phyloP scores from a whole-genome alignment of 2,797 vertebrate species.

The Oreonectes daqikongensis region DNA sequence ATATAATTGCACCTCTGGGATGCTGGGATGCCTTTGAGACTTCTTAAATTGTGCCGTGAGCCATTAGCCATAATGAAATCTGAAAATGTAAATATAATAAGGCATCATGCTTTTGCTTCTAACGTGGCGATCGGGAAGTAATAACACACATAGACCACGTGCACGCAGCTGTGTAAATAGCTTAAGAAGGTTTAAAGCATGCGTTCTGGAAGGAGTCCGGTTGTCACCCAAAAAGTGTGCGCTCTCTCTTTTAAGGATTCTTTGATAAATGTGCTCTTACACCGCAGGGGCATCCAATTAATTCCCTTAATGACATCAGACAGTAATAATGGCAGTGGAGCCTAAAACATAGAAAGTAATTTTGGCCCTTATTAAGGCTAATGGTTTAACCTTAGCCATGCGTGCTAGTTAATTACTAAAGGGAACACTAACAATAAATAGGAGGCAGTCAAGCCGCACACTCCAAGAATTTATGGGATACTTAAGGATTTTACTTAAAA shows the following conservation, averaged over 20 bases:
- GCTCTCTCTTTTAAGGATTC: constrained; percentile 47
- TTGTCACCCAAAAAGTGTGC: constrained; percentile 28
- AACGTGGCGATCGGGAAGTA: not conserved
- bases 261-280: constrained; percentile 60
- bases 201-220: not conserved
- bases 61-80: constrained; percentile 40
- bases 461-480: constrained; percentile 19
- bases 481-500: constrained; percentile 30
- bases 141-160: not conserved
- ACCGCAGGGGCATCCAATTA: constrained; percentile 56
- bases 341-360: constrained; percentile 56
- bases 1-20: constrained; percentile 44
- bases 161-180: not conserved
- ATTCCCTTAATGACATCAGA: constrained; percentile 62
- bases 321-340: constrained; percentile 56
- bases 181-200: constrained; percentile 1
- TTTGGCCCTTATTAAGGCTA: constrained; percentile 58
- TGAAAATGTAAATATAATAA: constrained; percentile 10
- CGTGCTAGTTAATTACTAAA: constrained; percentile 53
- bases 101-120: not conserved
- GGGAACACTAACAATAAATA: constrained; percentile 53
- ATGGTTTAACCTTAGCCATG: constrained; percentile 56
- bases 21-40: not conserved
- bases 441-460: constrained; percentile 26
- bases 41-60: constrained; percentile 7